A percentile compares a stretch with the other conserved stretches of the same genome.
These are phyloP conservation scores for Paramormyrops hopkinsi DNA, from an alignment of 2,797 vertebrate genomes.

Conservation along the genomic window DNA sequence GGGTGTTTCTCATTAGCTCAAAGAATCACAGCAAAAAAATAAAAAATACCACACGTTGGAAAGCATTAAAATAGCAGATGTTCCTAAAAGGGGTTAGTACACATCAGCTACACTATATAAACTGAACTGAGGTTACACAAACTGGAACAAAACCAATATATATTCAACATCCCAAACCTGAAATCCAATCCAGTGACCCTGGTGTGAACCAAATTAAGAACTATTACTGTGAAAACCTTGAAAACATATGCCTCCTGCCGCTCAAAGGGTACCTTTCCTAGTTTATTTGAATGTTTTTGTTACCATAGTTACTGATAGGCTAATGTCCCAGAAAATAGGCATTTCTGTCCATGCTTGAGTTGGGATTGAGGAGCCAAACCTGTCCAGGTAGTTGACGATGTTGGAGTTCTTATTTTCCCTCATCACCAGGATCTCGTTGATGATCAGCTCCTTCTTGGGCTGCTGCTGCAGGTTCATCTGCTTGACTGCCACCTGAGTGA, in stretches of 20 bases:
- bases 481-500: constrained; percentile 88
- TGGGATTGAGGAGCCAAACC: constrained; percentile 53
- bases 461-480: constrained; percentile 99
- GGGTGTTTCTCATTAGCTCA: neutral
- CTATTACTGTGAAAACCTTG: neutral
- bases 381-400: constrained; percentile 98
- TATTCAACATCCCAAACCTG: neutral
- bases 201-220: neutral
- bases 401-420: constrained; percentile 99
- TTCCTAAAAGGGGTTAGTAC: neutral
- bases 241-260: neutral
- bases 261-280: neutral
- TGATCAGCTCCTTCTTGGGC: constrained; percentile 98
- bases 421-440: constrained; percentile 99
- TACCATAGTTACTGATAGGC: neutral
- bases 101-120: neutral
- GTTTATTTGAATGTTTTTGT: neutral
- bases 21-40: neutral
- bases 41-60: neutral
- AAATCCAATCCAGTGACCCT: neutral
- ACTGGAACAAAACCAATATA: neutral
- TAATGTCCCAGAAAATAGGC: neutral
- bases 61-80: neutral
- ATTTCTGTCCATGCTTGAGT: neutral
- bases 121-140: neutral